Evolutionary conservation across 2,888 invertebrate species (phyloP).

Genomic region (Homarus gammarus): DNA sequence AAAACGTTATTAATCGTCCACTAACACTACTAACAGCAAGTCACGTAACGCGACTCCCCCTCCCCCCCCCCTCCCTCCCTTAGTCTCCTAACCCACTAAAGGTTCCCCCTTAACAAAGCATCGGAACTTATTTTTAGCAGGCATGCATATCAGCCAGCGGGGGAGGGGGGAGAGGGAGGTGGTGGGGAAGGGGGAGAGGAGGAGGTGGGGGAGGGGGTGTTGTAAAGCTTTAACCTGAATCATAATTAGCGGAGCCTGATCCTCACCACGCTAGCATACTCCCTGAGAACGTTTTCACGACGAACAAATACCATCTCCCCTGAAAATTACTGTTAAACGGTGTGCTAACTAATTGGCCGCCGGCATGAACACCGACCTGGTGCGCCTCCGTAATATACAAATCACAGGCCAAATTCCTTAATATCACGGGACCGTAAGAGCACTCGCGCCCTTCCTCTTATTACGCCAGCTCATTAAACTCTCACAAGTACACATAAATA

Average conservation of each 20-base stretch:
- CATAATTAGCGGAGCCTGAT: not conserved
- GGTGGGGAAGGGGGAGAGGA: too few relatives aligned
- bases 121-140: not conserved
- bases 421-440: conserved; percentile 15
- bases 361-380: not conserved
- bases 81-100: not conserved
- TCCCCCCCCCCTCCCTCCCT: too few relatives aligned
- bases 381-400: not conserved
- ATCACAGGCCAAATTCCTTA: conserved; percentile 6
- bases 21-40: too few relatives aligned
- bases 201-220: too few relatives aligned
- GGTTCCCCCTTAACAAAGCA: not conserved
- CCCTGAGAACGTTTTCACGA: not conserved
- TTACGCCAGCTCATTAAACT: conserved; percentile 20
- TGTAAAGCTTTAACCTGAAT: not conserved
- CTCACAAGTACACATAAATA: conserved; percentile 5
- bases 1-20: too few relatives aligned
- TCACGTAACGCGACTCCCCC: too few relatives aligned
- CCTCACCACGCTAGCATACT: not conserved
- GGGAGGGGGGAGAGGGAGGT: too few relatives aligned
- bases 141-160: not conserved
- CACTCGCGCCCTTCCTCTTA: conserved; percentile 16
- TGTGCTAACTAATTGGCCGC: not conserved
- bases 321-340: conserved; percentile 6
- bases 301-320: conserved; percentile 18